Conservation (phyloP, 2,113 vertebrate genomes). For the Esox niger region DNA sequence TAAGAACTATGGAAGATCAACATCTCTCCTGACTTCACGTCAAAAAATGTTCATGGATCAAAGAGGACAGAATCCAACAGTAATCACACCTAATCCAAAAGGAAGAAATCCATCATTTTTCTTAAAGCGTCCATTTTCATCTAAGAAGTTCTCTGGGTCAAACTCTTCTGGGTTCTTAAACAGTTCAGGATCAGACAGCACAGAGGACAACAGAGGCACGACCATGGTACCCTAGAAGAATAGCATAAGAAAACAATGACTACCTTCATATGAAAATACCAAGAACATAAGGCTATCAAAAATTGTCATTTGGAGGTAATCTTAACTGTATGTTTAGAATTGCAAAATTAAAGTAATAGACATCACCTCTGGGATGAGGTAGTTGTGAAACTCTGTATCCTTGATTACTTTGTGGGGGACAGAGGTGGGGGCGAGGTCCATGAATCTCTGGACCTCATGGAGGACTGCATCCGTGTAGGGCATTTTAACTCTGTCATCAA, state of each 20-base stretch:
- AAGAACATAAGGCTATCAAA: background rate
- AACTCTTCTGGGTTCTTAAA: conserved; percentile 51
- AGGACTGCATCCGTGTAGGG: conserved; percentile 71
- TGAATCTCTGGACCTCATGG: conserved; percentile 70
- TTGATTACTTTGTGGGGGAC: conserved; percentile 63
- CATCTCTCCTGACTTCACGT: no score
- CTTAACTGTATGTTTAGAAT: background rate
- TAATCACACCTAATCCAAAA: conserved; percentile 59
- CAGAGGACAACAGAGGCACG: conserved; percentile 53
- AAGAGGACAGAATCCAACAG: no score
- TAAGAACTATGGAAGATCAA: no score
- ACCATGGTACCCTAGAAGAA: conserved; percentile 49
- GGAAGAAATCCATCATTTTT: no score
- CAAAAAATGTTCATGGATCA: no score
- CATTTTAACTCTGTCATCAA: conserved; percentile 67
- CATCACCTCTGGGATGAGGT: conserved; percentile 68
- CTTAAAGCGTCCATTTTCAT: conserved; percentile 33
- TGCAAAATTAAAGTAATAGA: no score
- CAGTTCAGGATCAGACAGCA: conserved; percentile 40
- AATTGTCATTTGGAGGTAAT: no score
- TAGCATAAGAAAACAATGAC: background rate
- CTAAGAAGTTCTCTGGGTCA: conserved; percentile 58
- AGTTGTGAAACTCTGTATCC: conserved; percentile 61
- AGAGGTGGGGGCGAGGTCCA: conserved; percentile 43
- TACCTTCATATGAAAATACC: background rate